Evolutionary conservation across 2,113 vertebrate genomes (phyloP).

Genomic region (Amphilophus citrinellus): DNA sequence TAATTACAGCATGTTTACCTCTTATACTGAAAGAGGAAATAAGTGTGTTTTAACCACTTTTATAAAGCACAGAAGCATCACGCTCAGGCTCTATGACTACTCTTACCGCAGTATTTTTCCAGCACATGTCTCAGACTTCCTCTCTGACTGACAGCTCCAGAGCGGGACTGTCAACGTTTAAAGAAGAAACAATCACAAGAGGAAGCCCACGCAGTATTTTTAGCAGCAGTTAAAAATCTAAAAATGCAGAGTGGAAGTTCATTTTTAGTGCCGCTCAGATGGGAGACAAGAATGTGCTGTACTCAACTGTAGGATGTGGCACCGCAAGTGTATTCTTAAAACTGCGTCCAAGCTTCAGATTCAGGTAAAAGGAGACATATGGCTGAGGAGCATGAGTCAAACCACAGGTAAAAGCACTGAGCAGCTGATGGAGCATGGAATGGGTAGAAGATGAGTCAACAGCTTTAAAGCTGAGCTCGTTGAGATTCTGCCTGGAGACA

Average conservation of each 20-base stretch:
- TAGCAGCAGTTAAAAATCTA: constrained; percentile 33
- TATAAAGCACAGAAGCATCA: constrained; percentile 7
- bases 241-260: constrained; percentile 42
- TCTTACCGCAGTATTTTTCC: constrained; percentile 10
- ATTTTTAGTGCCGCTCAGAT: constrained; percentile 29
- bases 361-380: constrained; percentile 28
- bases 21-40: constrained; percentile 51
- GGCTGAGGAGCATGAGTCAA: constrained; percentile 33
- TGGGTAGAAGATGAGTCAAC: constrained; percentile 23
- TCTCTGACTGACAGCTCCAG: constrained; percentile 17
- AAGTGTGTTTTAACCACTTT: not conserved
- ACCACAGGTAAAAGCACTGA: not conserved
- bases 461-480: constrained; percentile 22
- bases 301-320: not conserved
- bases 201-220: constrained; percentile 51
- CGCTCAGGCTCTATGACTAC: constrained; percentile 31
- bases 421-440: constrained; percentile 36
- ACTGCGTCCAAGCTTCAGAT: constrained; percentile 11
- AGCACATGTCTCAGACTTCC: constrained; percentile 46
- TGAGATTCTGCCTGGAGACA: not conserved
- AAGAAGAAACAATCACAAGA: constrained; percentile 14
- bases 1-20: constrained; percentile 7
- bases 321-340: not conserved
- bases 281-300: not conserved
- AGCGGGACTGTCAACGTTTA: not conserved